A percentile compares a stretch with the other conserved stretches of the same genome.
Evolutionary conservation across 35 echinoderm and acorn worm genomes (phyloP).

Genomic region (Hemicentrotus pulcherrimus): DNA sequence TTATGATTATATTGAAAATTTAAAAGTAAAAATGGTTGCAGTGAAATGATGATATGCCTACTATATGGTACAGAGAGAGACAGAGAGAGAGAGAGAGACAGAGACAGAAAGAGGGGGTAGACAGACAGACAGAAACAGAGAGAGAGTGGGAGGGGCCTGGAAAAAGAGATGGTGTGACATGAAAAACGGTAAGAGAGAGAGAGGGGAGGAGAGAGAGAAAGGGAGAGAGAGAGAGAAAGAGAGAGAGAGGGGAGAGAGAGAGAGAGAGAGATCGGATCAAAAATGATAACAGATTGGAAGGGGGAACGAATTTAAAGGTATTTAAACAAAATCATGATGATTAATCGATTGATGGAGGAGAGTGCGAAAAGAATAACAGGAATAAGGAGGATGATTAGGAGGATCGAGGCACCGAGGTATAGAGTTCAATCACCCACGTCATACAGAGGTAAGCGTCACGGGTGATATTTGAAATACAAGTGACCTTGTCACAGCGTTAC

Average conservation of each 20-base stretch:
- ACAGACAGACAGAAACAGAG: background rate
- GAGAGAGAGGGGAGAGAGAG: too few relatives aligned
- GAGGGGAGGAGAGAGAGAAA: too few relatives aligned
- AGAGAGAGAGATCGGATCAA: too few relatives aligned
- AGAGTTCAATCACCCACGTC: background rate
- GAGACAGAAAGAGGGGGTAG: background rate
- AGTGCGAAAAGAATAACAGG: background rate
- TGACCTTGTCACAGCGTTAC: slow-evolving; percentile 8
- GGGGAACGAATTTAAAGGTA: background rate
- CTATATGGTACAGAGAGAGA: too few relatives aligned
- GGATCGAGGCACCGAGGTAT: background rate
- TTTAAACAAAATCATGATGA: background rate
- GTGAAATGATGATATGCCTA: too few relatives aligned
- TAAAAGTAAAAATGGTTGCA: too few relatives aligned
- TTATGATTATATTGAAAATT: too few relatives aligned
- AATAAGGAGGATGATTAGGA: background rate
- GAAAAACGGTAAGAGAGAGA: too few relatives aligned
- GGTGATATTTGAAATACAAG: background rate
- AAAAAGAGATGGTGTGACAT: too few relatives aligned
- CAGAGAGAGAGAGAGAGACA: too few relatives aligned
- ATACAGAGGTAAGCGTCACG: background rate
- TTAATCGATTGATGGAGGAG: background rate
- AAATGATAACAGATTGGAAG: background rate
- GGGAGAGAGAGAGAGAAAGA: too few relatives aligned
- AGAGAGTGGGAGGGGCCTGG: background rate